Evolutionary conservation across 92 coral and sea anemone genomes (phyloP).

Genomic region (Umimayanthus kanabou): DNA sequence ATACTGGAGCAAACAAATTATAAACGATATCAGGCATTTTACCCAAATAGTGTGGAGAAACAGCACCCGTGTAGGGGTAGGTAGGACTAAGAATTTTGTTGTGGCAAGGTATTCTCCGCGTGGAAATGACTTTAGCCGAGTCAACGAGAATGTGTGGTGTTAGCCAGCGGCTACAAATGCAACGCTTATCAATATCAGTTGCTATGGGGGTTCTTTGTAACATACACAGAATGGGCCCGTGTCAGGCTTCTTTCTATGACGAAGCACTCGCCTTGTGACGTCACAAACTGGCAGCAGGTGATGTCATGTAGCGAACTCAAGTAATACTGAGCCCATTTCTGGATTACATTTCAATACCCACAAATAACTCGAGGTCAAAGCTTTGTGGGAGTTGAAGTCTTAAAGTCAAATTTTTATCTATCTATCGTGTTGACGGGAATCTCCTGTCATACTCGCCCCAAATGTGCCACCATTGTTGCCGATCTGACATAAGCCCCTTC

Average conservation of each 20-base stretch:
- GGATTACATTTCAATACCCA: no score
- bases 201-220: not conserved
- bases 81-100: constrained; percentile 38
- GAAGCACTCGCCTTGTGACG: not conserved
- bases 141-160: constrained; percentile 30
- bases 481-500: no score
- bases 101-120: constrained; percentile 32
- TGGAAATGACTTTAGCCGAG: constrained; percentile 34
- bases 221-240: not conserved
- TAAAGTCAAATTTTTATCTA: no score
- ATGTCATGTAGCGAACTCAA: no score
- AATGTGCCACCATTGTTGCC: no score
- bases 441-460: no score
- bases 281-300: not conserved
- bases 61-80: constrained; percentile 44
- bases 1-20: constrained; percentile 1
- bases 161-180: not conserved
- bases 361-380: no score
- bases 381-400: no score
- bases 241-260: not conserved
- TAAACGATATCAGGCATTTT: constrained; percentile 11
- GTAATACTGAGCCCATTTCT: no score
- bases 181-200: not conserved
- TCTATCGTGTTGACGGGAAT: no score
- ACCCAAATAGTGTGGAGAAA: constrained; percentile 36